Percentiles rank a stretch among this genome's conserved stretches.
Conservation (phyloP, 2,888 invertebrate species). For the Lypha dubia region DNA sequence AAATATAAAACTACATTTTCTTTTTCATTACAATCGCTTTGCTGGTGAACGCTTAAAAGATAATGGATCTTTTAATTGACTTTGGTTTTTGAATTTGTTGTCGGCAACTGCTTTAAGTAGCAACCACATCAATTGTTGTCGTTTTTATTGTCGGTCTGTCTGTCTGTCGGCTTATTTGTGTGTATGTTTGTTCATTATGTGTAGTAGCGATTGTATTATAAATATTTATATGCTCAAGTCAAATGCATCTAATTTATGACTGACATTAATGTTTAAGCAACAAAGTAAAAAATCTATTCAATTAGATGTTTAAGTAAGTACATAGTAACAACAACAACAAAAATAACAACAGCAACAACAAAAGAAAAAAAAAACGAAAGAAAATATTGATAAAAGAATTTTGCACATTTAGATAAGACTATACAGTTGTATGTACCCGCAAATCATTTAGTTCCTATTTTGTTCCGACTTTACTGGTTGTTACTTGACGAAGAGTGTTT, state of each 20-base stretch:
- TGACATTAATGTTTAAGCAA: constrained; percentile 81
- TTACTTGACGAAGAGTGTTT: not conserved
- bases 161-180: constrained; percentile 28
- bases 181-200: constrained; percentile 46
- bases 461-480: constrained; percentile 16
- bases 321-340: too few relatives aligned
- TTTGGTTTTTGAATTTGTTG: constrained; percentile 58
- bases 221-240: constrained; percentile 73
- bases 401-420: constrained; percentile 75
- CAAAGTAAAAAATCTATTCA: constrained; percentile 78
- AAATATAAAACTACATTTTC: not conserved
- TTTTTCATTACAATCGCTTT: constrained; percentile 2
- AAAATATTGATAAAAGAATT: constrained; percentile 7
- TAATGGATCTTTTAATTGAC: constrained; percentile 63
- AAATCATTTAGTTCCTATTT: constrained; percentile 47
- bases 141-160: constrained; percentile 30
- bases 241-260: constrained; percentile 78
- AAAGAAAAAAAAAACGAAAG: not conserved
- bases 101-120: constrained; percentile 67
- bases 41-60: constrained; percentile 22
- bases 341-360: too few relatives aligned
- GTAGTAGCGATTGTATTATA: constrained; percentile 30
- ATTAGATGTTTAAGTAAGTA: constrained; percentile 73
- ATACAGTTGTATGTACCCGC: constrained; percentile 58
- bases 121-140: constrained; percentile 64